Base-by-base conservation (phyloP, 2,888 invertebrate species). In the Fissipunctia ypsillon region DNA sequence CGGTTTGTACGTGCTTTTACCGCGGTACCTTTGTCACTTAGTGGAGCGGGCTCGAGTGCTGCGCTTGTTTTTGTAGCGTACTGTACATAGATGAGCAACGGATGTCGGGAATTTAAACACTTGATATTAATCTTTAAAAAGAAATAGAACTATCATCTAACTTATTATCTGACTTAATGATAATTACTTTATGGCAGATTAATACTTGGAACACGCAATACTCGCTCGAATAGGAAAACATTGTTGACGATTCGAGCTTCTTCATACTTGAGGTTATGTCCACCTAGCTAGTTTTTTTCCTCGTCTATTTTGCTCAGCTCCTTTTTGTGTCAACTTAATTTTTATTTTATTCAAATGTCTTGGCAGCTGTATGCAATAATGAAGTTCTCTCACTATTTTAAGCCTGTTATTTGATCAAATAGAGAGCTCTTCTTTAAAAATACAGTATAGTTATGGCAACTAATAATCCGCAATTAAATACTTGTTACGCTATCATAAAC, bases 1-100 rank as follows among this genome's bases (percentile, higher is more conserved):
- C 84, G 86, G 90, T 89, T 87, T 88, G 91, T 92, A 91, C 93
- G 92, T 93, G 92, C 92, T 90, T 90, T 87, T 87, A 88, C 87
- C 84, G 93, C 93, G 94, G 95, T 90, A 91, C 87, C 93, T 94
- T 94, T 93, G 92, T 91, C 92, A 91, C 90, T 93, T 90, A 91
- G 89, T 91, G 88, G 89, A 92, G 91, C 91, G 87, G 73, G 78
- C 63, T 75, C 61, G 64, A 81, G 72, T 73, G 71, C 65, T 64
- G 70, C 63, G 76, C 77, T 87, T 88, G 89, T 89, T 90, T 89
- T 88, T 87, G 81, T 88, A 82, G 78, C 74, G 82, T 61, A 67
- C 57, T 70, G 78, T 69, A 83, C 76, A 66, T 65, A 73, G 76
- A 83, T 81, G 69, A 74, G 70, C 72, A 66, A 68, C 80, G 78